Evolutionary conservation across 2,113 vertebrate species (phyloP).

Genomic region (Brachyhypopomus gauderio): DNA sequence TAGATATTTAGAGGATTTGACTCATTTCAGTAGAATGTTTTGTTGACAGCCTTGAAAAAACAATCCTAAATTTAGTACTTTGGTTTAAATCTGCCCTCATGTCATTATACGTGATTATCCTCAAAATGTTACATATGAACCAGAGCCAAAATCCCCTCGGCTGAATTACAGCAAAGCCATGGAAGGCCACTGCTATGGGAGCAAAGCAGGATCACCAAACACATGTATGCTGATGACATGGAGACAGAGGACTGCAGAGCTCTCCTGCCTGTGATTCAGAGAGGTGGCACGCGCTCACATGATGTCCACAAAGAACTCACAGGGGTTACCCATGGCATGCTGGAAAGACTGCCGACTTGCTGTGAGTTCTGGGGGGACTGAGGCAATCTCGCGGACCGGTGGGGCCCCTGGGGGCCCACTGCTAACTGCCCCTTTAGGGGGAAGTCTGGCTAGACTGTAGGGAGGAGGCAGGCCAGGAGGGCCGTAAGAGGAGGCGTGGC

Average conservation of each 20-base stretch:
- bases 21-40: neutral
- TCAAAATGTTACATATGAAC: neutral
- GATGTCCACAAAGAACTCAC: constrained; percentile 98
- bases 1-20: no score
- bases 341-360: constrained; percentile 96
- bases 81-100: neutral
- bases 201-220: neutral
- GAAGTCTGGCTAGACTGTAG: constrained; percentile 80
- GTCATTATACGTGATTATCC: neutral
- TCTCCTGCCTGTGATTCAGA: constrained; percentile 49
- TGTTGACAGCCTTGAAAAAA: neutral
- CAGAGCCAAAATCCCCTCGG: neutral
- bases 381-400: constrained; percentile 85
- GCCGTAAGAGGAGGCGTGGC: constrained; percentile 84
- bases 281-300: constrained; percentile 82
- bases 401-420: constrained; percentile 85
- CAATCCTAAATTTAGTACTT: neutral
- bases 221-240: neutral
- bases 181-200: neutral
- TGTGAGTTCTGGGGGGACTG: constrained; percentile 90
- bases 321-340: constrained; percentile 97
- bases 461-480: constrained; percentile 89
- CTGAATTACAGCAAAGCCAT: constrained; percentile 5
- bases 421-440: constrained; percentile 71
- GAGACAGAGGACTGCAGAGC: neutral